phyloP scores from a whole-genome alignment of 1,140 invertebrate genomes.

The Agrilus planipennis region DNA sequence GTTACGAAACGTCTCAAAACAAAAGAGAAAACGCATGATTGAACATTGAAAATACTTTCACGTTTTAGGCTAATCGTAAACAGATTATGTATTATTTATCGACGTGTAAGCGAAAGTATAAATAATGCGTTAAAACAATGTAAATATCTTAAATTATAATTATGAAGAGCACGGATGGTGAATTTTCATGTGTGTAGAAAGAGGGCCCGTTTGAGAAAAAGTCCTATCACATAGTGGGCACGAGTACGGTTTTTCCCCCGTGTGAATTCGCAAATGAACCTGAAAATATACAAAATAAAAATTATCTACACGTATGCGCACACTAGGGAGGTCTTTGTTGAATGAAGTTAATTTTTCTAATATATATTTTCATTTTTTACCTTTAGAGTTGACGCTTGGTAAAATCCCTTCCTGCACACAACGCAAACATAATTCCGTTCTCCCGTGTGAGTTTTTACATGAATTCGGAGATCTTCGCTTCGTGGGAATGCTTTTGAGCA shows the following conservation, averaged over 20 bases:
- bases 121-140: too few species aligned
- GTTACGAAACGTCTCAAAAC: too few species aligned
- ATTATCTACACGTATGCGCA: conserved; percentile 24
- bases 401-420: conserved; percentile 29
- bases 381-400: conserved; percentile 27
- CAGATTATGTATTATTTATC: too few species aligned
- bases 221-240: conserved; percentile 46
- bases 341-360: too few species aligned
- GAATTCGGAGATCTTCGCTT: conserved; percentile 26
- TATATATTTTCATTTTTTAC: too few species aligned
- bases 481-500: conserved; percentile 29
- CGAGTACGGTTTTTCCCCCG: conserved; percentile 53
- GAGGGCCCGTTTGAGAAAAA: conserved; percentile 18
- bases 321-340: not conserved
- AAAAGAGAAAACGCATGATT: too few species aligned
- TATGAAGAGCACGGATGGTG: too few species aligned
- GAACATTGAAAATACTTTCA: too few species aligned
- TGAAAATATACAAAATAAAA: too few species aligned
- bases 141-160: too few species aligned
- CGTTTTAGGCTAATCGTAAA: too few species aligned
- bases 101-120: too few species aligned
- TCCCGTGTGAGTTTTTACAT: conserved; percentile 27
- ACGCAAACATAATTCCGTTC: conserved; percentile 26
- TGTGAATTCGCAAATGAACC: conserved; percentile 51
- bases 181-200: conserved; percentile 12